These are phyloP conservation scores for Carterocephalus palaemon DNA, from an alignment of 2,888 invertebrate species.

Conservation along the genomic window DNA sequence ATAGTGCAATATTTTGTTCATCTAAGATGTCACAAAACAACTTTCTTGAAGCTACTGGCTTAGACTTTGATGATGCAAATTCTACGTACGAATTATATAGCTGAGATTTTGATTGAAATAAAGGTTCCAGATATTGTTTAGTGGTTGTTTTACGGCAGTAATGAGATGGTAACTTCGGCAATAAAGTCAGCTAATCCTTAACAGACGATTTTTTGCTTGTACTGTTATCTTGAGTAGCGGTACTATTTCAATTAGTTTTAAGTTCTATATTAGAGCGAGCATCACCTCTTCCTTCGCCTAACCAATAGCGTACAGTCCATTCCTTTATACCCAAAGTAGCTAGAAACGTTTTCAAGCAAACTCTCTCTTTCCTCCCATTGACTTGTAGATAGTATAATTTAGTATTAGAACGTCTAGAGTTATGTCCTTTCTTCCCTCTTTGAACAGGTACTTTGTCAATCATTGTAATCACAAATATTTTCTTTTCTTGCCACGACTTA, in stretches of 20 bases:
- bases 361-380: constrained; percentile 29
- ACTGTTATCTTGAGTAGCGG: no score
- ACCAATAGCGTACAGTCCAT: constrained; percentile 34
- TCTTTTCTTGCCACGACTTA: constrained; percentile 28
- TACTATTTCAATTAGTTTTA: not conserved
- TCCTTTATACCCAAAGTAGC: constrained; percentile 33
- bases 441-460: constrained; percentile 22
- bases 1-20: no score
- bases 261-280: not conserved
- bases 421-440: constrained; percentile 24
- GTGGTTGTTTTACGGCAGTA: constrained; percentile 33
- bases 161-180: constrained; percentile 37
- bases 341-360: constrained; percentile 33
- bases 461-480: constrained; percentile 27
- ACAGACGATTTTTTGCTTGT: constrained; percentile 12
- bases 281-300: no score
- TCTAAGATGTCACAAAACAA: no score
- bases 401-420: constrained; percentile 30
- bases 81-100: no score
- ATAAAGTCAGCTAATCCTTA: constrained; percentile 22
- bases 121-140: constrained; percentile 37
- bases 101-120: constrained; percentile 33
- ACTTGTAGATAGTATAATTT: constrained; percentile 32
- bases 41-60: no score
- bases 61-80: no score